Base-by-base conservation (phyloP, 1,140 invertebrate species). In the Mercenaria mercenaria region DNA sequence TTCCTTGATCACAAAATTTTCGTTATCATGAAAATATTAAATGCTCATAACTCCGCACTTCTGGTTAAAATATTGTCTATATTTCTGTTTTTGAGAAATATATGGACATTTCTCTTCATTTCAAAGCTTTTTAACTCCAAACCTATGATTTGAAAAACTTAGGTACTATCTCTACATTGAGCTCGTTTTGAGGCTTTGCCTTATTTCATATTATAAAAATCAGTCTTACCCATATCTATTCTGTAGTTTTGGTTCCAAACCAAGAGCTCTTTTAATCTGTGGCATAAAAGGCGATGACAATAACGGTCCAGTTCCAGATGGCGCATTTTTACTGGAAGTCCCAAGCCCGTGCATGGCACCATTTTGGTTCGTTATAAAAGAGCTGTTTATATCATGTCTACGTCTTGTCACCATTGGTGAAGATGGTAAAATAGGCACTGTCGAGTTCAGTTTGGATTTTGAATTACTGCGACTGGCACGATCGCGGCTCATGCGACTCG, bases 261-360 rank as follows among this genome's bases (percentile, higher is more conserved):
- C 88, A 15, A 89, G 88, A 15, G 88, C 88, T 83, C 88, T 74
- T 32, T 89, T 89, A 34, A 89, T 89, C 69, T 83, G 80, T 39
- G 88, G 88, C 81, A 89, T 74, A 84, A 89, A 89, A n/a, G 88
- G 80, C 29, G 88, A 43, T 39, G 86, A 88, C 39, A 88, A 37
- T 3, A 88, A 34, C 18, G 76, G 84, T 26, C 84, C 84, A 59
- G 47, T 72, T 52, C 47, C 76, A 15, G n/a, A 23, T 3, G 37
- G 23, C 11, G 56, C 50, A 43, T 50, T 41, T 26, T 76, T 6
- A 23, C 37, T 43, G 3, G 41, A n/a, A 47, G 2, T 20, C 10
- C 39, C n/a, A 13, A 0, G 0, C 6, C 6, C n/a, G 10, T 26
- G 3, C 26, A 4, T 0, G 0, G n/a, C 6, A 76, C 39, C 41